Conservation (phyloP, 2,113 vertebrate genomes). For the Syngnathoides biaculeatus region DNA sequence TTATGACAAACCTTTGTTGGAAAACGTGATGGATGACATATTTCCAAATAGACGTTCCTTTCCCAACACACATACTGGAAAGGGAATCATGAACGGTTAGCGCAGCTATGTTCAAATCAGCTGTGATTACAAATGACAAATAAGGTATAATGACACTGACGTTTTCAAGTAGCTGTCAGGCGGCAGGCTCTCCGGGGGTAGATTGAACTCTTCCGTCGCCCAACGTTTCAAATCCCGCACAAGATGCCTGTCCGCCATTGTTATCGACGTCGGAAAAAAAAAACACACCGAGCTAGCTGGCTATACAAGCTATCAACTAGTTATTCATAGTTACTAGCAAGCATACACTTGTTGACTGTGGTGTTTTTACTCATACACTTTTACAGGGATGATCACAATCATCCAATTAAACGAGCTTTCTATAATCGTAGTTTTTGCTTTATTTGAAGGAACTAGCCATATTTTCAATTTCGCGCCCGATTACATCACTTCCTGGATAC, state of each 20-base stretch:
- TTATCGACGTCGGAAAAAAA: not conserved
- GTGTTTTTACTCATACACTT: not conserved
- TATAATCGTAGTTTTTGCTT: not conserved
- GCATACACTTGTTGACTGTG: too few species aligned
- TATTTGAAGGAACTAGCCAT: not conserved
- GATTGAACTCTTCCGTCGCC: constrained; percentile 69
- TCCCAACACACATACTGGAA: constrained; percentile 71
- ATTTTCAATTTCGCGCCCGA: constrained; percentile 53
- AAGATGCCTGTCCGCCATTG: constrained; percentile 62
- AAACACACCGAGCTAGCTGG: constrained; percentile 3
- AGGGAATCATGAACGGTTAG: not conserved
- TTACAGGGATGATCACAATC: too few species aligned
- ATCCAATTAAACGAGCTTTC: not conserved
- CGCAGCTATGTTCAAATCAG: not conserved
- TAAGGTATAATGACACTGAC: constrained; percentile 37
- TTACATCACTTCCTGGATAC: constrained; percentile 21
- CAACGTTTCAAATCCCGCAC: constrained; percentile 65
- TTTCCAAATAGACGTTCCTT: constrained; percentile 73
- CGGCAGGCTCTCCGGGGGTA: constrained; percentile 58
- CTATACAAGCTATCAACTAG: not conserved
- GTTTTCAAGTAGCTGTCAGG: constrained; percentile 70
- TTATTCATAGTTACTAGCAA: not conserved
- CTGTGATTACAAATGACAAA: not conserved
- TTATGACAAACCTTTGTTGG: constrained; percentile 62
- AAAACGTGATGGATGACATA: constrained; percentile 70